Evolutionary conservation across 1,140 invertebrate species (phyloP), one percentile per base, ranked within the genome.

Genomic region (Phortica variegata): DNA sequence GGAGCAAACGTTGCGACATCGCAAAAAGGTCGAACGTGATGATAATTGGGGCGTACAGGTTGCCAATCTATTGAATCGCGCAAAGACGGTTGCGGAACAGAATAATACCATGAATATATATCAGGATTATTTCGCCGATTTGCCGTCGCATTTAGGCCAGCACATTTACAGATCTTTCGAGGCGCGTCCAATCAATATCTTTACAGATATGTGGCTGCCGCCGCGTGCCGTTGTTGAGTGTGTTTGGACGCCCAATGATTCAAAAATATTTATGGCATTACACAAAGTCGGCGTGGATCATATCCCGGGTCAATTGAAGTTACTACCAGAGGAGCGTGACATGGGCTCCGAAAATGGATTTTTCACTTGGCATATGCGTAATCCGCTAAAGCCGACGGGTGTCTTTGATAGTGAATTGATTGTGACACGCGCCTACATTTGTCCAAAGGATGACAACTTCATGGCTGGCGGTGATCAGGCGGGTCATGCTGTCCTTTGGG

Each of bases 11-110:
- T 49, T 72, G 36, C 81, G 94, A 46, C 93, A 91, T 69, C 81
- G 91, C 43, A 90, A 95, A 55, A 95, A 95, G 77, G 83, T 95
- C n/a, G 91, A 94, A 78, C 95, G 96, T 66, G 94, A 97, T 63
- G 94, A 97, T 68, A 51, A 94, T 89, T 60, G 68, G 80, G 65
- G 74, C 5, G 18, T 40, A 17, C 65, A 76, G 44, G 62, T 75
- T 2, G 51, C 53, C 5, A n/a, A 47, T 0, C 37, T 76, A 29
- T 70, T 74, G 10, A 18, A 48, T 1, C 34, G 17, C 5, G 42
- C 66, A 2, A 58, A 56, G 33, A n/a, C 23, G 9, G 87, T 84
- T 47, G 87, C 93, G 21, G 79, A 87, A 55, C 90, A 95, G 78
- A 96, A 96, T 72, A 95, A 93, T 76, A 87, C 89, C 2, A 84